Evolutionary conservation across 2,797 vertebrate species (phyloP).

Genomic region (Aeoliscus strigatus): DNA sequence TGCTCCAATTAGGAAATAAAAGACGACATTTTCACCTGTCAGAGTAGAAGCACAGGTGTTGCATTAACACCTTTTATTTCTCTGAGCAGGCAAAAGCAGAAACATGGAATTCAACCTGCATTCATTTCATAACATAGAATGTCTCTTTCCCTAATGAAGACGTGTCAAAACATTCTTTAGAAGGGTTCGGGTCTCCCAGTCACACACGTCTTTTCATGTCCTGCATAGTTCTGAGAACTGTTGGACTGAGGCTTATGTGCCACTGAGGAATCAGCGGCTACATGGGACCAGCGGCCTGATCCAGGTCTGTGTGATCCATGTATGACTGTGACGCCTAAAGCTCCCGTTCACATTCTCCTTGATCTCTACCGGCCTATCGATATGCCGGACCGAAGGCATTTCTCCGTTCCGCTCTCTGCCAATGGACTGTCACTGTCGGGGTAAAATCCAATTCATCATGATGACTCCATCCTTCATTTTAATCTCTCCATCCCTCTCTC

Average conservation of each 20-base stretch:
- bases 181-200: conserved; percentile 6
- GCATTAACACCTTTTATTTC: too few relatives aligned
- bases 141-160: too few relatives aligned
- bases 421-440: conserved; percentile 53
- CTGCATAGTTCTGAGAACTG: background rate
- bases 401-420: conserved; percentile 39
- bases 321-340: conserved; percentile 20
- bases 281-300: conserved; percentile 9
- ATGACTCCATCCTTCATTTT: conserved; percentile 47
- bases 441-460: conserved; percentile 40
- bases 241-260: conserved; percentile 13
- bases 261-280: conserved; percentile 3
- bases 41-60: too few relatives aligned
- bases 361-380: conserved; percentile 26
- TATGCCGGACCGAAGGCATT: conserved; percentile 29
- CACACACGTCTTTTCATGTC: background rate
- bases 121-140: too few relatives aligned
- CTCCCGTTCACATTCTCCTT: conserved; percentile 30
- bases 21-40: too few relatives aligned
- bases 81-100: too few relatives aligned
- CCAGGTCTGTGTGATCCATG: conserved; percentile 25
- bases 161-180: too few relatives aligned
- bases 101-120: too few relatives aligned
- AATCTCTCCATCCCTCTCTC: conserved; percentile 23
- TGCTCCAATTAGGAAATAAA: too few relatives aligned